phyloP scores from a whole-genome alignment of 2,113 vertebrate genomes.

The Grammomys dolichurus region DNA sequence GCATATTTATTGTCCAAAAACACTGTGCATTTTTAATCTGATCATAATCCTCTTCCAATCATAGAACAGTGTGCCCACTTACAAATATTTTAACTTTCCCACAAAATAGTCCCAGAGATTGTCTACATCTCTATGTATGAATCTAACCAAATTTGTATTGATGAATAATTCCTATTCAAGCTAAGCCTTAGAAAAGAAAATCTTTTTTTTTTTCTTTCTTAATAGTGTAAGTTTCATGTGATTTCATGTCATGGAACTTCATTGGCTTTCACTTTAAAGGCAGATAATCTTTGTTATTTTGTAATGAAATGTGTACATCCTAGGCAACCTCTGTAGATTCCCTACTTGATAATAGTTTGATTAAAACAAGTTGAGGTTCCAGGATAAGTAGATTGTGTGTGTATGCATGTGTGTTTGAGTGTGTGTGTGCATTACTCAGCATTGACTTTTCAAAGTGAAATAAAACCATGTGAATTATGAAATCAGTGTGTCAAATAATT shows the following conservation, averaged over 20 bases:
- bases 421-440: background rate
- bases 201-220: background rate
- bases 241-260: conserved; percentile 20
- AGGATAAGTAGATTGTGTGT: background rate
- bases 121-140: background rate
- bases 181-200: conserved; percentile 21
- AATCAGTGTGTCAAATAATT: background rate
- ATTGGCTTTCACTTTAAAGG: conserved; percentile 41
- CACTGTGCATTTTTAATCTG: background rate
- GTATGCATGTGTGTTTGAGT: background rate
- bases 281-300: background rate
- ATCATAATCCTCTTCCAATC: background rate
- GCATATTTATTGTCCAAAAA: background rate
- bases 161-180: background rate
- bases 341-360: background rate
- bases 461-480: background rate
- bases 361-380: conserved; percentile 1
- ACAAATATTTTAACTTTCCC: conserved; percentile 17
- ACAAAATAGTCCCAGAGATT: background rate
- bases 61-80: background rate
- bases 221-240: background rate
- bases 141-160: background rate
- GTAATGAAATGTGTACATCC: background rate
- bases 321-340: background rate
- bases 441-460: conserved; percentile 43